Evolutionary conservation across 1,140 invertebrate genomes (phyloP), one percentile per base, ranked within the genome.

Genomic region (Drosophila kepulauana): DNA sequence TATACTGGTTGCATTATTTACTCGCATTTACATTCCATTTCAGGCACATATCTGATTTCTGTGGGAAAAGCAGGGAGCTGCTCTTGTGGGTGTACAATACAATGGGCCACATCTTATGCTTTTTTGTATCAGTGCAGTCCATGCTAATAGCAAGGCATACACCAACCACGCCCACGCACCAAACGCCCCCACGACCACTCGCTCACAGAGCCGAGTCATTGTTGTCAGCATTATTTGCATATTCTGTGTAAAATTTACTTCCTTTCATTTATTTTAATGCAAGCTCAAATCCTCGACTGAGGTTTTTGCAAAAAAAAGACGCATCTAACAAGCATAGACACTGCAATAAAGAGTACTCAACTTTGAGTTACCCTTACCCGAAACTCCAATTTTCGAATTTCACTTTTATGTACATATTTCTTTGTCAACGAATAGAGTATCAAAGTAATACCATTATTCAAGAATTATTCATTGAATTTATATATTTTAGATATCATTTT

Each of bases 171-270:
- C 61, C 52, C 33, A 16, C 5, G 20, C 20, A 25, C 20, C 20
- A 25, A 25, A 11, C 10, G 13, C 30, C 52, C 33, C 8, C 8
- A 66, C 69, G 54, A 56, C 61, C 70, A 49, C 67, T 43, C 48
- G 57, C 52, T 46, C 49, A 61, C 35, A 13, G 30, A 46, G 65
- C 61, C 69, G 52, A 71, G 74, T 88, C 80, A 85, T 89, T 89
- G 85, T 89, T 85, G 85, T 89, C 78, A 81, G 85, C 81, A 71
- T 85, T 89, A 89, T 89, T 89, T 89, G 85, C 85, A 89, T 89
- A 85, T 89, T 89, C 85, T 79, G 81, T 68, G 78, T 67, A 74
- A 76, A 89, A 89, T 85, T 71, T 81, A 89, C 78, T 88, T 87
- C 79, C 76, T 81, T 81, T 79, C 71, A 73, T 74, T 73, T 66